phyloP scores from a whole-genome alignment of 2,797 vertebrate genomes.

The Rhabdophis nuchalis region DNA sequence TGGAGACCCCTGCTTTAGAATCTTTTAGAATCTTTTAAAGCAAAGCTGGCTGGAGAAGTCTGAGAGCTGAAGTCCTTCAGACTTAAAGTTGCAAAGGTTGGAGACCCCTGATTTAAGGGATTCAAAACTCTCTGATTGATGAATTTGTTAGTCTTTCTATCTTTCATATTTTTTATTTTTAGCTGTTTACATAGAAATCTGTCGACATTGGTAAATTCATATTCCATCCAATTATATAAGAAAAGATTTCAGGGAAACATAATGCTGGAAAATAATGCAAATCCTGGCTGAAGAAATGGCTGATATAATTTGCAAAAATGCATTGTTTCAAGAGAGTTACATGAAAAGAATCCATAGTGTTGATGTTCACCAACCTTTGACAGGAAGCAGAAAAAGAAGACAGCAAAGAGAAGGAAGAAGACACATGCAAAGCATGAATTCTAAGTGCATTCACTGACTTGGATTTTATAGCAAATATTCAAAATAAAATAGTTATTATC shows the following conservation, averaged over 20 bases:
- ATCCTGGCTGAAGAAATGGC: background rate
- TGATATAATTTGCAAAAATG: background rate
- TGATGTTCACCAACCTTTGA: background rate
- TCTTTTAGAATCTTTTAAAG: no score
- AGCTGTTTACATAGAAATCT: background rate
- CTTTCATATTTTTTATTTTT: background rate
- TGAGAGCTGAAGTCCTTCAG: no score
- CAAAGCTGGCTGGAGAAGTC: no score
- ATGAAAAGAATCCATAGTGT: background rate
- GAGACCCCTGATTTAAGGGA: background rate
- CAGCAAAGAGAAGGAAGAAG: background rate
- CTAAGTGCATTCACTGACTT: background rate
- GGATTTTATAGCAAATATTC: background rate
- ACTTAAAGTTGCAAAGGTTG: no score
- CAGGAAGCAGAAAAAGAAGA: background rate
- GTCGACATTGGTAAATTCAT: background rate
- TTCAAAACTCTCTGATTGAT: background rate
- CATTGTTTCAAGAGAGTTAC: background rate
- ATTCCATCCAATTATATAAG: background rate
- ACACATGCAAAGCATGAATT: background rate
- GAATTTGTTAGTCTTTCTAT: background rate
- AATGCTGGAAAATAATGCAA: background rate
- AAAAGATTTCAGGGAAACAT: background rate
- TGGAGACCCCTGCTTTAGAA: no score
- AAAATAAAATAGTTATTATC: background rate